Percentiles rank a stretch among this genome's conserved stretches.
These are phyloP conservation scores for Caiman crocodilus DNA, from an alignment of 2,797 vertebrate genomes.

Conservation along the genomic window DNA sequence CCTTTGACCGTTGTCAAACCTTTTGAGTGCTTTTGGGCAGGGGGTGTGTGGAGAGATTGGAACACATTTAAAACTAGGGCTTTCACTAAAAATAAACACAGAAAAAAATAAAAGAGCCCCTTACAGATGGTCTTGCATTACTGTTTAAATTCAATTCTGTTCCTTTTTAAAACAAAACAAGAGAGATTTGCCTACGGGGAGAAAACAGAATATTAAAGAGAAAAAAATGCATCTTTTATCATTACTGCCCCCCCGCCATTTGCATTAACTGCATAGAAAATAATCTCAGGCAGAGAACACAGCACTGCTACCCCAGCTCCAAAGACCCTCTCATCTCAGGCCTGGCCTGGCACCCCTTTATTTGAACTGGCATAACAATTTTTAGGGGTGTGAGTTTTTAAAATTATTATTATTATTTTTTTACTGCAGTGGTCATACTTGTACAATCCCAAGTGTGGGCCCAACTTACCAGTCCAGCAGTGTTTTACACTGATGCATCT, in stretches of 20 bases:
- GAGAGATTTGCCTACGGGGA: too few relatives aligned
- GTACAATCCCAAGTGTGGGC: background rate
- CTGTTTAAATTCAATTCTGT: background rate
- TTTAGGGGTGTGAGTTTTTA: background rate
- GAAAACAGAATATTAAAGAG: background rate
- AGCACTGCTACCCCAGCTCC: background rate
- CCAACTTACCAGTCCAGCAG: background rate
- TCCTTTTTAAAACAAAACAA: background rate
- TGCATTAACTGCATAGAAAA: background rate
- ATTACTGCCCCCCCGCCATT: background rate
- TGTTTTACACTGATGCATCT: background rate
- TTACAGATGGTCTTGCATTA: background rate
- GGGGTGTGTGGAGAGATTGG: background rate
- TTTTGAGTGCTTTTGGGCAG: too few relatives aligned
- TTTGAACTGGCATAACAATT: background rate
- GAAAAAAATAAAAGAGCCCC: constrained; percentile 1
- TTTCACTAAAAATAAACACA: background rate
- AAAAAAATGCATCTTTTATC: background rate
- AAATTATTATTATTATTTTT: background rate
- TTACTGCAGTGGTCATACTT: background rate
- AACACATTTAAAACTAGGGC: constrained; percentile 32
- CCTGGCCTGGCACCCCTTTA: background rate
- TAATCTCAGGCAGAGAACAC: background rate
- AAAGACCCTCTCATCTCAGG: background rate
- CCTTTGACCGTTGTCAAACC: background rate